These are phyloP conservation scores for Phalacrocorax pelagicus DNA, from an alignment of 2,113 vertebrate species.

Conservation along the genomic window DNA sequence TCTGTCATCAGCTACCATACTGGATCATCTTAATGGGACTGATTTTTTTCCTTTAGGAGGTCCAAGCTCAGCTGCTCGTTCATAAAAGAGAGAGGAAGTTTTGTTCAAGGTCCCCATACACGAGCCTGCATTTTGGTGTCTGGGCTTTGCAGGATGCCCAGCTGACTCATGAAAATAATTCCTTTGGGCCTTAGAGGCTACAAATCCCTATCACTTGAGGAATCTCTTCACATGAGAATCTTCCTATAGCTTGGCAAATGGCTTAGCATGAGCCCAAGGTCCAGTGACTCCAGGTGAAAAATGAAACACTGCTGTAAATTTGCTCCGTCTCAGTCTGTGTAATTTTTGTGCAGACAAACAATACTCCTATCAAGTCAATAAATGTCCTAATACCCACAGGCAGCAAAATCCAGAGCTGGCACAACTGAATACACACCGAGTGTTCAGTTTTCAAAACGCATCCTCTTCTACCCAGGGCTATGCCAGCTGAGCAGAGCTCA, in stretches of 20 bases:
- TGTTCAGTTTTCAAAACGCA: not conserved
- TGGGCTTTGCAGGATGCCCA: not conserved
- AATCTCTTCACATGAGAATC: not conserved
- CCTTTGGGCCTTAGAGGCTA: not conserved
- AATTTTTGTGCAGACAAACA: not conserved
- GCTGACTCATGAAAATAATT: not conserved
- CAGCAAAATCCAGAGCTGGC: not conserved
- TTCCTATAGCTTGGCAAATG: not conserved
- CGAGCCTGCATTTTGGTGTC: not conserved
- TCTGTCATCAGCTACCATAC: not conserved
- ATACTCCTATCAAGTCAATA: not conserved
- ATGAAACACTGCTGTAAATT: not conserved
- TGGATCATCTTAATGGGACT: not conserved
- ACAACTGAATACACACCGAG: rapidly evolving
- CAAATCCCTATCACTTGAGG: not conserved
- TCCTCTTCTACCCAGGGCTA: not conserved
- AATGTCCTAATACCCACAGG: not conserved
- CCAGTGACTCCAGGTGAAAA: not conserved
- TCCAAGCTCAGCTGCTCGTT: not conserved
- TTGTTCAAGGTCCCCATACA: not conserved
- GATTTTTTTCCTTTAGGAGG: not conserved
- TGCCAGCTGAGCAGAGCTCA: not conserved
- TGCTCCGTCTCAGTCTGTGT: not conserved
- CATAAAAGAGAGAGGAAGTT: not conserved
- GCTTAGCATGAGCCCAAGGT: not conserved